These are phyloP conservation scores for Pollimyrus isidori DNA, from an alignment of 2,113 vertebrate genomes.

Conservation along the genomic window DNA sequence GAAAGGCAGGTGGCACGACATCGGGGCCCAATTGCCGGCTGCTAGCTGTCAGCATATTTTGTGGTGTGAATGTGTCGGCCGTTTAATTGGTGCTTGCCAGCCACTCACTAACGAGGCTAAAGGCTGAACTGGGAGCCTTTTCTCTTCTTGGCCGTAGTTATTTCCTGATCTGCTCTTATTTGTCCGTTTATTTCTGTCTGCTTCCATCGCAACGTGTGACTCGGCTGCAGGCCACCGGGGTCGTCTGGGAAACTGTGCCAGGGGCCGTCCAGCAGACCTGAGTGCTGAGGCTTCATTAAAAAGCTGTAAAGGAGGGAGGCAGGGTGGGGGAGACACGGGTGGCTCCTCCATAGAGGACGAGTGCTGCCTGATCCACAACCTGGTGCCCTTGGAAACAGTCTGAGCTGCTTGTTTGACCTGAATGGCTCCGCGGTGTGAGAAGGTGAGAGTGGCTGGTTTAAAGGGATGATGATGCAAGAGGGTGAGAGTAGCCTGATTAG, in stretches of 20 bases:
- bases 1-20: background rate
- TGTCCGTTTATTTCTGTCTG: background rate
- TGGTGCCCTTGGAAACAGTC: background rate
- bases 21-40: background rate
- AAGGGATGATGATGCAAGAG: background rate
- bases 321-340: background rate
- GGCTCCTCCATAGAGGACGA: background rate
- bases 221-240: background rate
- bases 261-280: background rate
- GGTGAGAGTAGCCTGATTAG: background rate
- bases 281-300: background rate
- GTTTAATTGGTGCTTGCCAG: background rate
- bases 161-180: background rate
- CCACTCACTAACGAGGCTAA: constrained; percentile 8
- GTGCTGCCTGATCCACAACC: background rate
- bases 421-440: background rate
- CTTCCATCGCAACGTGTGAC: background rate
- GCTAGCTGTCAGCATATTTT: background rate
- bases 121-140: background rate
- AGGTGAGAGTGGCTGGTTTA: background rate
- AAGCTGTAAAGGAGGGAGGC: background rate
- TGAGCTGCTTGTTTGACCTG: background rate
- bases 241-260: background rate
- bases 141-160: background rate
- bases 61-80: background rate